Percentiles rank a stretch among this genome's conserved stretches.
Conservation (phyloP, 2,888 invertebrate genomes). For the Caenorhabditis sp. region DNA sequence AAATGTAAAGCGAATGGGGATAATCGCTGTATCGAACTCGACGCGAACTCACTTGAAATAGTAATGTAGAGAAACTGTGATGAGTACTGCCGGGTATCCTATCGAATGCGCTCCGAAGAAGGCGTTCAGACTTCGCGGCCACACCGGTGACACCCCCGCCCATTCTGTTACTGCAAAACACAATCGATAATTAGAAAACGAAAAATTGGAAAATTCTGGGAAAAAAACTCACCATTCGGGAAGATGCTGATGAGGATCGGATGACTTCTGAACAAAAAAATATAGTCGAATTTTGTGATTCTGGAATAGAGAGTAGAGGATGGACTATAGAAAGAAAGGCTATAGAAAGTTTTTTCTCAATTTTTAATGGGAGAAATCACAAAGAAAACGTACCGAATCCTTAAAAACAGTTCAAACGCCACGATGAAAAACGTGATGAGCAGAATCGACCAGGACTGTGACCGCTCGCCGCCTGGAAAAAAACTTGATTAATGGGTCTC, state of each 20-base stretch:
- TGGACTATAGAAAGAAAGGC: neutral
- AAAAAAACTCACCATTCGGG: slow-evolving; percentile 29
- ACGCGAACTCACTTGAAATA: slow-evolving; percentile 74
- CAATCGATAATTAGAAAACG: neutral
- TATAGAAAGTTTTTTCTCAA: no score
- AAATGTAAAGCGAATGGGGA: slow-evolving; percentile 14
- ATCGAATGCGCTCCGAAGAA: slow-evolving; percentile 86
- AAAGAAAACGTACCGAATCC: slow-evolving; percentile 41
- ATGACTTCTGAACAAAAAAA: slow-evolving; percentile 47
- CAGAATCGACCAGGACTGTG: slow-evolving; percentile 54
- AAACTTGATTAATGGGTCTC: no score
- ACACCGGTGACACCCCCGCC: slow-evolving; percentile 35
- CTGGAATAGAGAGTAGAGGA: slow-evolving; percentile 17
- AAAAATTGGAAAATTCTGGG: no score
- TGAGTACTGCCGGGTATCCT: slow-evolving; percentile 95
- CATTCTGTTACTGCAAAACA: slow-evolving; percentile 48
- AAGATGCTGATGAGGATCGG: slow-evolving; percentile 45
- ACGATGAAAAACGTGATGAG: slow-evolving; percentile 42
- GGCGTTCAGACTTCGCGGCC: slow-evolving; percentile 68
- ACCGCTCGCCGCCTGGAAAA: slow-evolving; percentile 60
- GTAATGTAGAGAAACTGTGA: slow-evolving; percentile 84
- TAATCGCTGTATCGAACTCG: no score
- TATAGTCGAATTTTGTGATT: slow-evolving; percentile 42
- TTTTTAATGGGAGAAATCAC: no score
- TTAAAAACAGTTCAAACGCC: slow-evolving; percentile 52